These are phyloP conservation scores for Polydrusus pterygomalis DNA, from an alignment of 2,888 invertebrate species.

Conservation along the genomic window DNA sequence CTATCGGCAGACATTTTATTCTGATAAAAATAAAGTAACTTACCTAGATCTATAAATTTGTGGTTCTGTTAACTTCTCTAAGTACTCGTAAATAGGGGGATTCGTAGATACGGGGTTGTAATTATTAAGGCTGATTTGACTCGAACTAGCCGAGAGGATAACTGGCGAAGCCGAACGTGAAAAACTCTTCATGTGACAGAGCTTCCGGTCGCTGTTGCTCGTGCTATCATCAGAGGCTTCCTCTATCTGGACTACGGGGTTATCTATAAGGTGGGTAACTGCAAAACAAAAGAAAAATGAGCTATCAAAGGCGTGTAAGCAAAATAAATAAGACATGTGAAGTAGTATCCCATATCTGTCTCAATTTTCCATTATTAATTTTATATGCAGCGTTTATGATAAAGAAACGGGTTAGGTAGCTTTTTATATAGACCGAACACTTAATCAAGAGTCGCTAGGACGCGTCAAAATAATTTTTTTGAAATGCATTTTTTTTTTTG, in stretches of 20 bases:
- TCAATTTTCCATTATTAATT: too few species aligned
- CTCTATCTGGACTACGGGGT: constrained; percentile 72
- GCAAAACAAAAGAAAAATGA: constrained; percentile 42
- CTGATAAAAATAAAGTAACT: too few species aligned
- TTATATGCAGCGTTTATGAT: too few species aligned
- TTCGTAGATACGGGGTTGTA: constrained; percentile 44
- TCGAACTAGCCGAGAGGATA: constrained; percentile 72
- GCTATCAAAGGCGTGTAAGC: constrained; percentile 5
- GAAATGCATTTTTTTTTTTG: too few species aligned
- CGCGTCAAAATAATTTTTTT: too few species aligned
- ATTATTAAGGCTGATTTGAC: constrained; percentile 68
- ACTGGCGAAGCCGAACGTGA: constrained; percentile 73
- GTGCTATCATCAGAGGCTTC: constrained; percentile 71
- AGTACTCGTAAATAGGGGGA: constrained; percentile 71
- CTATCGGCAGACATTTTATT: too few species aligned
- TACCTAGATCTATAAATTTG: constrained; percentile 69
- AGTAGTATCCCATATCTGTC: too few species aligned
- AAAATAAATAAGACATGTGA: too few species aligned
- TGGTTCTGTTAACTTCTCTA: constrained; percentile 72
- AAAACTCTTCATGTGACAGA: constrained; percentile 74
- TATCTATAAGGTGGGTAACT: constrained; percentile 67
- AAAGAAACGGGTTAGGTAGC: too few species aligned
- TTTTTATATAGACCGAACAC: too few species aligned
- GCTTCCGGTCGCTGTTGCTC: constrained; percentile 71
- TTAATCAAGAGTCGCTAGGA: too few species aligned